Conservation (phyloP, 2,888 invertebrate genomes). For the Sarcophaga subvicina region DNA sequence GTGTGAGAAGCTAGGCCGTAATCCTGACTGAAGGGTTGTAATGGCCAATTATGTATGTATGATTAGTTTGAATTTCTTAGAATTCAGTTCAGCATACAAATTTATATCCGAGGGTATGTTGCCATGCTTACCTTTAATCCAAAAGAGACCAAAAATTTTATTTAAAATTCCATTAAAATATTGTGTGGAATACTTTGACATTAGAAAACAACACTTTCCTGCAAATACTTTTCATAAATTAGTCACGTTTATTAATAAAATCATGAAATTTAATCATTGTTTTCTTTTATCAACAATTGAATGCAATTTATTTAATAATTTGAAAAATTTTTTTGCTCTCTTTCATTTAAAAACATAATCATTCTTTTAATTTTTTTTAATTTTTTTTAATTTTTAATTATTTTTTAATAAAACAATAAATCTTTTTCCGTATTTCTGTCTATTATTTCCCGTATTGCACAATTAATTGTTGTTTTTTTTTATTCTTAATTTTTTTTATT, state of each 20-base stretch:
- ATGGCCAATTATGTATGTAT: no score
- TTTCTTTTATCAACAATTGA: neutral
- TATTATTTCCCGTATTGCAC: neutral
- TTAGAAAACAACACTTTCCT: neutral
- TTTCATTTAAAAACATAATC: neutral
- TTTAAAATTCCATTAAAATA: conserved; percentile 1
- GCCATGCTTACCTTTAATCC: conserved; percentile 23
- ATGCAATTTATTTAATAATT: neutral
- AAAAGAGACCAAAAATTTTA: neutral
- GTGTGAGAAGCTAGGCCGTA: no score
- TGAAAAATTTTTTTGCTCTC: neutral
- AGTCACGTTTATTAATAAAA: conserved; percentile 24
- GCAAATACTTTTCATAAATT: neutral
- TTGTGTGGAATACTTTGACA: neutral
- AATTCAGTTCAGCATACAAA: no score
- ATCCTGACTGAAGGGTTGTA: no score
- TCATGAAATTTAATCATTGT: neutral
- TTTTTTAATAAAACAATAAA: neutral
- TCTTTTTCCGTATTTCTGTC: neutral
- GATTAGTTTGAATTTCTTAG: neutral
- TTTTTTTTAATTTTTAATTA: no score
- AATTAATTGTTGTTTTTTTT: conserved; percentile 2
- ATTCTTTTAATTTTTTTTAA: no score
- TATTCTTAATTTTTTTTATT: conserved; percentile 1
- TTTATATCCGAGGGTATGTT: no score